Percentiles rank a stretch among this genome's conserved stretches.
phyloP scores from a whole-genome alignment of 1,140 invertebrate species.

The Ectropis grisescens region DNA sequence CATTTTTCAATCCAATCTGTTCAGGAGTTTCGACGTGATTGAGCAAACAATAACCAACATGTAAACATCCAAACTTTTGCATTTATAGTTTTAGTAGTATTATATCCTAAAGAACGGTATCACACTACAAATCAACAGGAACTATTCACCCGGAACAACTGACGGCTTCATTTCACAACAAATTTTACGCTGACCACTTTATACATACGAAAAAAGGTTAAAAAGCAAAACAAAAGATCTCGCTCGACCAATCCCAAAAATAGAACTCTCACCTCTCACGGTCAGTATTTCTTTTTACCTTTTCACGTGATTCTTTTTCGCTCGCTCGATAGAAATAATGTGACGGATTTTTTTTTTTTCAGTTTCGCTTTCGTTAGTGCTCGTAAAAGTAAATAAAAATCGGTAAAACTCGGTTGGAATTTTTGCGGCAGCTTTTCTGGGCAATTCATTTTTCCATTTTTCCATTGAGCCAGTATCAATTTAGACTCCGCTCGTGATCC shows the following conservation, averaged over 20 bases:
- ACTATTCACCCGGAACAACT: too few relatives aligned
- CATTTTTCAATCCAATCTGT: too few relatives aligned
- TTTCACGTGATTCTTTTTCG: too few relatives aligned
- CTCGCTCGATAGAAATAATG: slow-evolving; percentile 59
- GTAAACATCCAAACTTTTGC: too few relatives aligned
- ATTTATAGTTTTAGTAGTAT: too few relatives aligned
- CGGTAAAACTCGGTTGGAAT: slow-evolving; percentile 45
- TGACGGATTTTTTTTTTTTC: slow-evolving; percentile 59
- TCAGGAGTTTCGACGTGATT: too few relatives aligned
- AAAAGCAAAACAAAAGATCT: slow-evolving; percentile 6
- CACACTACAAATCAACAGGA: too few relatives aligned
- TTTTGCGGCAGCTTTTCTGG: slow-evolving; percentile 40
- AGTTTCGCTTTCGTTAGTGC: slow-evolving; percentile 54
- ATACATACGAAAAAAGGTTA: slow-evolving; percentile 1
- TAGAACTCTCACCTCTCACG: slow-evolving; percentile 59
- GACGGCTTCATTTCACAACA: too few relatives aligned
- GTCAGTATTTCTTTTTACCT: slow-evolving; percentile 27
- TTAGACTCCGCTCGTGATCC: too few relatives aligned
- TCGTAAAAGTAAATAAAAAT: slow-evolving; percentile 63
- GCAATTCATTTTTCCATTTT: slow-evolving; percentile 46
- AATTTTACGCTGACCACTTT: too few relatives aligned
- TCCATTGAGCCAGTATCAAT: slow-evolving; percentile 16
- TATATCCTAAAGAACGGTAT: too few relatives aligned
- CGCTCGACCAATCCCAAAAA: slow-evolving; percentile 49
- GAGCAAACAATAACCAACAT: too few relatives aligned